These are phyloP conservation scores for Glaucidium brasilianum DNA, from an alignment of 2,113 vertebrate species.

Conservation along the genomic window DNA sequence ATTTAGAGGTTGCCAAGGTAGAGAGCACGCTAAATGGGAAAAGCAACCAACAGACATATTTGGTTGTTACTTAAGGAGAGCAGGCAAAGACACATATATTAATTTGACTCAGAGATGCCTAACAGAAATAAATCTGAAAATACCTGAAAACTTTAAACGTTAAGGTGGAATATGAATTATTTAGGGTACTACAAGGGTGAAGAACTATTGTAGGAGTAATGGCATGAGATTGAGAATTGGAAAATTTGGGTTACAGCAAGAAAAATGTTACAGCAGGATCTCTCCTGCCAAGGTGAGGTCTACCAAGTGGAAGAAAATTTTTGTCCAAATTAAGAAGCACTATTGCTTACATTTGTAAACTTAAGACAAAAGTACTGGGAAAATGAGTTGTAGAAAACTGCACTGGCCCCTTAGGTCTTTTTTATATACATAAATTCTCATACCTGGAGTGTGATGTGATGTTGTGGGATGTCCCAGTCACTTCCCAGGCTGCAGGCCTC, in stretches of 20 bases:
- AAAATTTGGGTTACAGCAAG: background rate
- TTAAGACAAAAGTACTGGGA: background rate
- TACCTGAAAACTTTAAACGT: background rate
- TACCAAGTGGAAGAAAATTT: background rate
- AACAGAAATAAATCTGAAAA: background rate
- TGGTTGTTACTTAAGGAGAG: background rate
- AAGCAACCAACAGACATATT: background rate
- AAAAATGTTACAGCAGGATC: background rate
- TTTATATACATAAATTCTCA: background rate
- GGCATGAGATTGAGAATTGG: background rate
- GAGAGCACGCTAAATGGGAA: background rate
- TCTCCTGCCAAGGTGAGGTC: background rate
- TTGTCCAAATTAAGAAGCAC: background rate
- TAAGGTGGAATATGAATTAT: background rate
- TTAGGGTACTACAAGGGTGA: background rate
- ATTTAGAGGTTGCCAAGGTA: background rate
- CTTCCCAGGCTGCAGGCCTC: background rate
- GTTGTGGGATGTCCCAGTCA: background rate
- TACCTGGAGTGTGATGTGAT: background rate
- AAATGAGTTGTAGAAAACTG: background rate
- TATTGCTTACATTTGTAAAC: background rate
- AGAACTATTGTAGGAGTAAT: background rate
- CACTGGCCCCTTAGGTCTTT: background rate
- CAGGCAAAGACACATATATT: fast-evolving
- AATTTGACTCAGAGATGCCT: background rate